phyloP scores from a whole-genome alignment of 2,888 invertebrate species.

The Ypsolopha scabrella region DNA sequence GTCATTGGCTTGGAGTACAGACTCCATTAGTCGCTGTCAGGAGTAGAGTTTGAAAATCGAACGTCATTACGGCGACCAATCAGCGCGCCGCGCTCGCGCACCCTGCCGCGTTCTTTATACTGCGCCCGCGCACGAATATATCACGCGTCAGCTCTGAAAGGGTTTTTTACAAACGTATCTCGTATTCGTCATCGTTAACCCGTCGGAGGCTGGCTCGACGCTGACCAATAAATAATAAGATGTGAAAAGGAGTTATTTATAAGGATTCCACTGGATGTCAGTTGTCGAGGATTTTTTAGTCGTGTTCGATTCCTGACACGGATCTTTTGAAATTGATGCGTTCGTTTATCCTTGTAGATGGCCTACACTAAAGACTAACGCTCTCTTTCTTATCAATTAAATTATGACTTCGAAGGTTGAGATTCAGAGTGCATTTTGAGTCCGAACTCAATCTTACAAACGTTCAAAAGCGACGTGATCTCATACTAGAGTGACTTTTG shows the following conservation, averaged over 20 bases:
- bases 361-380: no score
- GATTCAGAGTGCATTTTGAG: no score
- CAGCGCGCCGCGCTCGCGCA: slow-evolving; percentile 47
- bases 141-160: slow-evolving; percentile 57
- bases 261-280: slow-evolving; percentile 1
- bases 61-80: slow-evolving; percentile 55
- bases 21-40: slow-evolving; percentile 56
- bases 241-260: slow-evolving; percentile 35
- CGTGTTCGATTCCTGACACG: slow-evolving; percentile 1
- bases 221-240: slow-evolving; percentile 57
- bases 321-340: slow-evolving; percentile 1
- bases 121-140: slow-evolving; percentile 53
- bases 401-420: no score
- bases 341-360: not conserved
- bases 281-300: not conserved
- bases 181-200: slow-evolving; percentile 65
- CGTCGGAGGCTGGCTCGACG: slow-evolving; percentile 30
- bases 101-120: slow-evolving; percentile 63
- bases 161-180: slow-evolving; percentile 60
- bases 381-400: no score
- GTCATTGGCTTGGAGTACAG: slow-evolving; percentile 56
- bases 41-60: slow-evolving; percentile 30
- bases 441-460: no score
- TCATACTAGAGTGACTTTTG: no score
- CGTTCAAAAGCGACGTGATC: no score